Evolutionary conservation across 2,113 vertebrate species (phyloP), one percentile per base, ranked within the genome.

Genomic region (Notarius quadriscutis): DNA sequence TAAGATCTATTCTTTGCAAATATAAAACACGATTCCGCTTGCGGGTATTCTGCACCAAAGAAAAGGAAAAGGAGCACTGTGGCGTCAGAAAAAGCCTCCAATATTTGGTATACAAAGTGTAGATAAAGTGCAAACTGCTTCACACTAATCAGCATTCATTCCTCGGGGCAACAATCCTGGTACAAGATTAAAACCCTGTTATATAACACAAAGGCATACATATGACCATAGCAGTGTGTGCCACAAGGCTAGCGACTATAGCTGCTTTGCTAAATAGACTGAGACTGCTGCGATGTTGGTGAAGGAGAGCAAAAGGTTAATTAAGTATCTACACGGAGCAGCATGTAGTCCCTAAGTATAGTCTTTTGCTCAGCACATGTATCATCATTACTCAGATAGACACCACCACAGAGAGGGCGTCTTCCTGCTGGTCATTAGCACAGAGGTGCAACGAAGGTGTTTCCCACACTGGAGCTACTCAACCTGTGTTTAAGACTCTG

Each of bases 231-330:
- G 57, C 18, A 8, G 18, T 5, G 30, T 25, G 71, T 41, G 71
- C 41, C 48, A 53, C 48, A 65, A 50, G 51, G n/a, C 4, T 11
- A 20, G 48, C 15, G 48, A 41, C 58, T 27, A 9, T 30, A 84
- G 17, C 17, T 25, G 84, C 50, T 27, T 74, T 74, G 85, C 41
- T 87, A 82, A 82, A 82, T 34, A 60, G 86, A 57, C 89, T 84
- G 17, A 84, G 50, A 67, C 25, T 77, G 41, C 51, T 58, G 69
- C 80, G 71, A 65, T 25, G 84, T 48, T 69, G 30, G 82, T 83
- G 71, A 92, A 93, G 93, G 92, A 90, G 91, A 94, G 89, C 92
- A 93, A 93, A 92, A 95, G 94, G 94, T 94, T 92, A 93, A 91
- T 89, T 86, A 88, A 79, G 6, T 80, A 87, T 93, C 93, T 89